phyloP scores from a whole-genome alignment of 2,113 vertebrate species.

The Petroica traversi region DNA sequence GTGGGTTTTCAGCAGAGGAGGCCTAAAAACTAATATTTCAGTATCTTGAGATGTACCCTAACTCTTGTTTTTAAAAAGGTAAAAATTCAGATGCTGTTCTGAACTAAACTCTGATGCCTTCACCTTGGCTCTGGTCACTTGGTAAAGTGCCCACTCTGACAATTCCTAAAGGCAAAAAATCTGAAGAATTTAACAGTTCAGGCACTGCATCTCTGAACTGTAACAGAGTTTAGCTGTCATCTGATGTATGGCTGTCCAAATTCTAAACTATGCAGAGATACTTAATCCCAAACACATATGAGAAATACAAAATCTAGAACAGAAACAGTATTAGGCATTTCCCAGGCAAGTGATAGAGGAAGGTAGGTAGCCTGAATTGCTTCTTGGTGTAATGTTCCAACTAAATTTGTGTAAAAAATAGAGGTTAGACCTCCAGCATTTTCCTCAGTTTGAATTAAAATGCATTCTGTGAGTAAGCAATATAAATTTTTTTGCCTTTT shows the following conservation, averaged over 20 bases:
- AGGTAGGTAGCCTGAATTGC: background rate
- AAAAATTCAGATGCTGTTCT: background rate
- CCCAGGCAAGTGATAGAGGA: background rate
- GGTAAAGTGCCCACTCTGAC: background rate
- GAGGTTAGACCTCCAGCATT: background rate
- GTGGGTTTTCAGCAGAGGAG: background rate
- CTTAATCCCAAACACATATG: background rate
- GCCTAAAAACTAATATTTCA: background rate
- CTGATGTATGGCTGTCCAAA: background rate
- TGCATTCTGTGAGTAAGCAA: background rate
- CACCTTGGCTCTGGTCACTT: background rate
- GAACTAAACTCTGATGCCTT: background rate
- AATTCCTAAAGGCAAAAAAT: background rate
- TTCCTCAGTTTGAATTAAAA: background rate
- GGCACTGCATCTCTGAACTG: background rate
- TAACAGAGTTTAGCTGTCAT: background rate
- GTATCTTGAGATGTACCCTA: background rate
- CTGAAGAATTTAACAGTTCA: background rate
- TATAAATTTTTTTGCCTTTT: background rate
- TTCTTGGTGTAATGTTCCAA: background rate
- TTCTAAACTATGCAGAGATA: background rate
- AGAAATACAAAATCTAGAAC: background rate
- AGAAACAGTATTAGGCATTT: background rate
- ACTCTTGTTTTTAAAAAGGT: background rate
- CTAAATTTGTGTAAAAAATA: background rate